phyloP scores from a whole-genome alignment of 1,140 invertebrate species.

The Telenomus remus region DNA sequence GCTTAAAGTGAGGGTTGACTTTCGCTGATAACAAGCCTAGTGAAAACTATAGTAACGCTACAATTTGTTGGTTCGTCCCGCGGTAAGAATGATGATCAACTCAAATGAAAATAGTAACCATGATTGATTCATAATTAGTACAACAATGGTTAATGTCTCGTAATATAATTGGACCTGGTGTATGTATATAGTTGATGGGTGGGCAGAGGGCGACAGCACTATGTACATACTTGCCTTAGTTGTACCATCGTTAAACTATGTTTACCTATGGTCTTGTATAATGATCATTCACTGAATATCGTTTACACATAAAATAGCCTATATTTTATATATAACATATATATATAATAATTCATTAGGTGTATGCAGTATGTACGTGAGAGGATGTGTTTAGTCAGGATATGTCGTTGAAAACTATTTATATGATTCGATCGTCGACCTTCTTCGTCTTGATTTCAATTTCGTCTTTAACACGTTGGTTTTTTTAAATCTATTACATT shows the following conservation, averaged over 20 bases:
- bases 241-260: conserved; percentile 72
- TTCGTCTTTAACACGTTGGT: conserved; percentile 34
- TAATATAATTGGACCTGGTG: conserved; percentile 68
- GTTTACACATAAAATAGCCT: conserved; percentile 73
- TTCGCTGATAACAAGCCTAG: conserved; percentile 67
- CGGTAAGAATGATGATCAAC: conserved; percentile 59
- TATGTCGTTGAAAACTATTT: conserved; percentile 74
- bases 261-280: conserved; percentile 69
- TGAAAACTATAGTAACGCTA: conserved; percentile 68
- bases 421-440: conserved; percentile 67
- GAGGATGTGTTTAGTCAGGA: conserved; percentile 73
- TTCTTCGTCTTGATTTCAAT: conserved; percentile 52
- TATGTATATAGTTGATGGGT: conserved; percentile 65
- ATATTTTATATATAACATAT: conserved; percentile 58
- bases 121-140: conserved; percentile 68
- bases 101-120: conserved; percentile 58
- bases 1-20: conserved; percentile 73
- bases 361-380: conserved; percentile 72
- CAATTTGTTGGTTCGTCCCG: conserved; percentile 61
- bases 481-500: conserved; percentile 9
- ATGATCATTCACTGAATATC: conserved; percentile 67
- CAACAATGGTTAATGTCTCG: conserved; percentile 72
- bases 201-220: conserved; percentile 70
- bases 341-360: conserved; percentile 60
- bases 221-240: conserved; percentile 75